These are phyloP conservation scores for Mormyrops boulengeri DNA, from an alignment of 2,797 vertebrate genomes.

Conservation along the genomic window DNA sequence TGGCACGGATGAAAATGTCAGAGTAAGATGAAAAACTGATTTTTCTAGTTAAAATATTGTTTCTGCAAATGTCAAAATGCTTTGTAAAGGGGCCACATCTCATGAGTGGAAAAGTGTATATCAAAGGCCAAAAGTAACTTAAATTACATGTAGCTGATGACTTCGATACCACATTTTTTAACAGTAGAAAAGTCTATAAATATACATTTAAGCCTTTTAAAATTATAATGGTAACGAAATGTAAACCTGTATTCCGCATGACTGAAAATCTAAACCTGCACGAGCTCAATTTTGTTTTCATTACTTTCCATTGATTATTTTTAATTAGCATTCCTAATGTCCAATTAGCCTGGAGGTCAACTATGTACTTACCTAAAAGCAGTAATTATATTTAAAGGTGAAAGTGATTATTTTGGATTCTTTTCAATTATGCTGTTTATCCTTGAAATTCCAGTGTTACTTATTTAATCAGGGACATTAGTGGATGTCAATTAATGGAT, in stretches of 20 bases:
- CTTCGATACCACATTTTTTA: neutral
- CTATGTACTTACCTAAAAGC: conserved; percentile 51
- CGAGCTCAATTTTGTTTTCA: conserved; percentile 52
- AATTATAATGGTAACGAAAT: conserved; percentile 20
- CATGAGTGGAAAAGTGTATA: neutral
- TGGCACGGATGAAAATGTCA: neutral
- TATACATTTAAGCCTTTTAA: neutral
- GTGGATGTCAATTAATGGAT: conserved; percentile 8
- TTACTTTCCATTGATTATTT: conserved; percentile 58
- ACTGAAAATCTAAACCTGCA: conserved; percentile 52
- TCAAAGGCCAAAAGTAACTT: conserved; percentile 1
- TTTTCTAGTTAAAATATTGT: neutral
- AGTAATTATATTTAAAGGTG: conserved; percentile 54
- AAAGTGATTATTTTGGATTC: conserved; percentile 52
- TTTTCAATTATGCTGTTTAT: conserved; percentile 65
- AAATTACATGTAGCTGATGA: neutral
- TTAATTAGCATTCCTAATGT: conserved; percentile 70
- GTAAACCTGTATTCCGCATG: conserved; percentile 42
- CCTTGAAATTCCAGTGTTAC: conserved; percentile 56
- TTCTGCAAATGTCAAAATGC: neutral
- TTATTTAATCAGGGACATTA: conserved; percentile 38
- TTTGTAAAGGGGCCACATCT: neutral
- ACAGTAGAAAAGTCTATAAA: neutral
- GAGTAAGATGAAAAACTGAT: neutral
- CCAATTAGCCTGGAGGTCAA: conserved; percentile 68